Base-by-base conservation (phyloP, 2,113 vertebrate species). In the Lonchura striata region DNA sequence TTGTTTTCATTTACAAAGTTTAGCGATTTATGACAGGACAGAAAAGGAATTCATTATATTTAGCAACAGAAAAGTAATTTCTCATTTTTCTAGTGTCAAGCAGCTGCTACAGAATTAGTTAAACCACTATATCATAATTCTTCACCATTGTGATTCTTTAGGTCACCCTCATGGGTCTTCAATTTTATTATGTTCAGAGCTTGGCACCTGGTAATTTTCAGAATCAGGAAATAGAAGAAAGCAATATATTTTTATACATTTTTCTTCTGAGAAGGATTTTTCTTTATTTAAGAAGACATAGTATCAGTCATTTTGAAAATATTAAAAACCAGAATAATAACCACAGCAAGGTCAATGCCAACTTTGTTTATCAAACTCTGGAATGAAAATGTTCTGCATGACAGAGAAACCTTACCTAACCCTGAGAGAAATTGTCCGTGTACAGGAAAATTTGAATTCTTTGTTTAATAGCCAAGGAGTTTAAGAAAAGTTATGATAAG, bases 1-100 rank as follows among this genome's bases (percentile, higher is more conserved):
- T 85, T 70, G 64, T 86, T 95, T 92, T 64, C 24, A 63, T 86
- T 96, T 96, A 97, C 59, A 22, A 96, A 96, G 86, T 97, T 97
- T 96, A 97, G 96, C 96, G 96, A 68, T 93, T 97, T 96, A 88
- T 96, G 95, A 92, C 94, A 97, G 81, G 72, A 68, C n/a, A 90
- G 90, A 97, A 96, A 96, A 88, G 35, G 53, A 97, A 94, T 97
- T 97, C 69, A 97, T 98, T 98, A 97, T 89, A 95, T 97, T 97
- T 97, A 94, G 96, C 96, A 97, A 97, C 92, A 95, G 95, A 96
- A 98, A 97, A 96, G 93, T 94, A 15, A 95, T 97, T 97, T 97
- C 92, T 97, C 95, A 94, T 97, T 97, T 97, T 97, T 94, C 96
- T 92, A 74, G 15, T 66, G 13, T 93, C 63, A 72, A 86, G 85